A percentile compares a stretch with the other conserved stretches of the same genome.
Conservation (phyloP, 2,797 vertebrate species). For the Malacoctenus gilli region DNA sequence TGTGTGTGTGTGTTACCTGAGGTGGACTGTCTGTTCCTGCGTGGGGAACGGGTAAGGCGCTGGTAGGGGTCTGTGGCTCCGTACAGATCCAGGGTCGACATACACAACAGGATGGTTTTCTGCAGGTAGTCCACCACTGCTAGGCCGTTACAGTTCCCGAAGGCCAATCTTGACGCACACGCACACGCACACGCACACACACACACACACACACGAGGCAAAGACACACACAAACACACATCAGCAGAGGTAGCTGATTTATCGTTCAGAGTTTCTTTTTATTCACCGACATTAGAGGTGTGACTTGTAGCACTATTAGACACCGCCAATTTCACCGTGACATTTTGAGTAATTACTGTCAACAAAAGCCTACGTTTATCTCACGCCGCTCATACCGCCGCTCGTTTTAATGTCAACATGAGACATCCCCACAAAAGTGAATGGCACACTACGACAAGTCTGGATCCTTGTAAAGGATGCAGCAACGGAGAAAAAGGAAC, state of each 20-base stretch:
- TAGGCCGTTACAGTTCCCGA: conserved; percentile 94
- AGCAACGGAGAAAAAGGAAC: conserved; percentile 2
- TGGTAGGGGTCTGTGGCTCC: conserved; percentile 93
- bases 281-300: conserved; percentile 25
- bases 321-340: conserved; percentile 24
- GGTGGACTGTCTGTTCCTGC: conserved; percentile 94
- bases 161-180: conserved; percentile 85
- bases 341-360: conserved; percentile 35
- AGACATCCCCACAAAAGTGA: conserved; percentile 16
- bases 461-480: too few species aligned
- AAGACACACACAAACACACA: conserved; percentile 11
- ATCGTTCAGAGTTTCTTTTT: conserved; percentile 8
- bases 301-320: conserved; percentile 11
- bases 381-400: conserved; percentile 17
- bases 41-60: conserved; percentile 92
- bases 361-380: conserved; percentile 32
- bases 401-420: conserved; percentile 13
- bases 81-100: conserved; percentile 92
- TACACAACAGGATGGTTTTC: conserved; percentile 91
- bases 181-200: conserved; percentile 14
- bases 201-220: conserved; percentile 7
- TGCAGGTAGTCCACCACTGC: conserved; percentile 96
- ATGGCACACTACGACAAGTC: too few species aligned
- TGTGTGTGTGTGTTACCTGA: conserved; percentile 84
- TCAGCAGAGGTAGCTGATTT: conserved; percentile 4